A percentile compares a stretch with the other conserved stretches of the same genome.
Evolutionary conservation across 2,113 vertebrate genomes (phyloP).

Genomic region (Hiodon tergisus): DNA sequence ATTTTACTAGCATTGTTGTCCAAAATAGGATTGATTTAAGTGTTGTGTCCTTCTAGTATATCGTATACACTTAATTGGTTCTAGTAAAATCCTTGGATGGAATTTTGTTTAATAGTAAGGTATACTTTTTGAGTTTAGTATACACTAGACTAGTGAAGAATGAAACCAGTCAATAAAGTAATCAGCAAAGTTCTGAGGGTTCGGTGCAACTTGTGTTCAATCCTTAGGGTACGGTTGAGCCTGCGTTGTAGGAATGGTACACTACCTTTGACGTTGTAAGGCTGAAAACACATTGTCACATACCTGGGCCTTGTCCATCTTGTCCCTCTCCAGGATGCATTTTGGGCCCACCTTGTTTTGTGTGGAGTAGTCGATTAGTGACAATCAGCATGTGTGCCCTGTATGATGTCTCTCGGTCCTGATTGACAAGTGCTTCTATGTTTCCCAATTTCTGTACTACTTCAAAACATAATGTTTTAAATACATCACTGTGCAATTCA

Average conservation of each 20-base stretch:
- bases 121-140: no score
- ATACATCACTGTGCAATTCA: not conserved
- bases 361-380: conserved; percentile 25
- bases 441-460: conserved; percentile 43
- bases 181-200: not conserved
- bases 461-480: not conserved
- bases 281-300: not conserved
- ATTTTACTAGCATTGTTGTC: no score
- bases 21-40: no score
- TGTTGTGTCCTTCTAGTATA: no score
- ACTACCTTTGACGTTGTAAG: not conserved
- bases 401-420: conserved; percentile 42
- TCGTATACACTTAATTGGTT: no score
- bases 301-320: not conserved
- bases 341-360: conserved; percentile 31
- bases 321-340: conserved; percentile 1
- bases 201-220: not conserved
- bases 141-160: not conserved
- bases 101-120: no score
- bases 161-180: not conserved
- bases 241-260: not conserved
- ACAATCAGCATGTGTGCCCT: conserved; percentile 54
- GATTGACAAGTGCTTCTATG: conserved; percentile 65
- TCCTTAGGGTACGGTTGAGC: not conserved
- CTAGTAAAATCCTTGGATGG: no score